These are phyloP conservation scores for Atherinomorus stipes DNA, from an alignment of 2,113 vertebrate genomes.

Conservation along the genomic window DNA sequence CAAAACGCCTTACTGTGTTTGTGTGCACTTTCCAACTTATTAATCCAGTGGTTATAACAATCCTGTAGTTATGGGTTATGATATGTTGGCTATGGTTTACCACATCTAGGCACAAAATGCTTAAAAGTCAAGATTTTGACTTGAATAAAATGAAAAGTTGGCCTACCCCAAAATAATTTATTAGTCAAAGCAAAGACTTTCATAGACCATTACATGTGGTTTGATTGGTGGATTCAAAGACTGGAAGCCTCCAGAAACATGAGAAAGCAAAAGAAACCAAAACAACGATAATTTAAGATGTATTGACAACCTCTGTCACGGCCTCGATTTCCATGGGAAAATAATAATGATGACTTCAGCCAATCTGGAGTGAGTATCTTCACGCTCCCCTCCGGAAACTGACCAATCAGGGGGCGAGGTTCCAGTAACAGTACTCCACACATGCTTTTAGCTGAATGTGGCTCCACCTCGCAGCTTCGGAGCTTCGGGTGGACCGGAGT, in stretches of 20 bases:
- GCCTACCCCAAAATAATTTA: too few relatives aligned
- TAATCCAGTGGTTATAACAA: too few relatives aligned
- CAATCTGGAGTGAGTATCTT: slow-evolving; percentile 49
- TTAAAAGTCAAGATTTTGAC: too few relatives aligned
- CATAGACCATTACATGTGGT: too few relatives aligned
- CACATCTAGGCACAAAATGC: too few relatives aligned
- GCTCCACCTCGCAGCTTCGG: slow-evolving; percentile 66
- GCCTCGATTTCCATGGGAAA: neutral
- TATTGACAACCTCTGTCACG: neutral
- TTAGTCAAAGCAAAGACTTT: too few relatives aligned
- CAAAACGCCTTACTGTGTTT: neutral
- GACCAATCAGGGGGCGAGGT: slow-evolving; percentile 62
- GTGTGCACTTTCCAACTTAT: neutral
- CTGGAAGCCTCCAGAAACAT: neutral
- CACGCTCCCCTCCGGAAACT: slow-evolving; percentile 41
- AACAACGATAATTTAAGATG: neutral
- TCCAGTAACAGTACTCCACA: slow-evolving; percentile 63
- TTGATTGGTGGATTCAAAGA: too few relatives aligned
- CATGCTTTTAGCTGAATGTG: slow-evolving; percentile 29
- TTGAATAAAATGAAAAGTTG: too few relatives aligned
- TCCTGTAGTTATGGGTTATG: too few relatives aligned
- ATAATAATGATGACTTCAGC: slow-evolving; percentile 14
- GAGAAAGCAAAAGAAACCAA: neutral
- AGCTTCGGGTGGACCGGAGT: slow-evolving; percentile 52
- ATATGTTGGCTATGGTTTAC: too few relatives aligned